Base-by-base conservation (phyloP, 2,888 invertebrate genomes). In the Drosophila mimetica region DNA sequence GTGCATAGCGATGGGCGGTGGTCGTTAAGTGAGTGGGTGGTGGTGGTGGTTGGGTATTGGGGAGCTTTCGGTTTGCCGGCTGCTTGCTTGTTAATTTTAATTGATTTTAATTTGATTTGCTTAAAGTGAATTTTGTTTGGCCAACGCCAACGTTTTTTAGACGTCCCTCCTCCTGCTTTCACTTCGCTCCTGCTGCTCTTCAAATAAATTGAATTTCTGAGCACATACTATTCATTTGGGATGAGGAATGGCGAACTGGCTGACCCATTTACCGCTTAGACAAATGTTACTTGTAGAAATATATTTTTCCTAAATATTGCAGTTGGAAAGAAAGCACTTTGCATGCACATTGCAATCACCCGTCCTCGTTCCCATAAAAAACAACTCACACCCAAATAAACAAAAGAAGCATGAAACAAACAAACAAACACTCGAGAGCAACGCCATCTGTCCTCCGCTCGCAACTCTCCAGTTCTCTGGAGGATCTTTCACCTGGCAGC, bases 31-130 rank as follows among this genome's bases (percentile, higher is more conserved):
- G 65, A 39, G 57, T 60, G 59, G 41, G 47, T 64, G 65, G 71
- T 80, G 80, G 71, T 58, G 80, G 71, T 55, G 69, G 57, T 71
- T 34, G 11, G 55, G 48, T 32, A 22, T 48, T 20, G 30, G 51
- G 42, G 36, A 61, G 32, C 52, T 59, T 66, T 69, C n/a, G 28
- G 51, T 37, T 74, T 65, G 65, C 71, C 57, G 54, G 61, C 69
- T 74, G 65, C 48, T 74, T 57, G 75, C 72, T 83, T 83, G 80
- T 83, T 80, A 83, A 81, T 86, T 86, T 86, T 84, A 81, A 83
- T 84, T 83, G 81, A 83, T 80, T 79, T 86, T 79, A 84, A 81
- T 84, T 86, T 79, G 79, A 86, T 84, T 83, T 78, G 72, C 53
- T 61, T 55, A 59, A 82, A 80, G 70, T 72, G 70, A 74, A 79